Evolutionary conservation across 1,140 invertebrate species (phyloP).

Genomic region (Brachionus koreanus): DNA sequence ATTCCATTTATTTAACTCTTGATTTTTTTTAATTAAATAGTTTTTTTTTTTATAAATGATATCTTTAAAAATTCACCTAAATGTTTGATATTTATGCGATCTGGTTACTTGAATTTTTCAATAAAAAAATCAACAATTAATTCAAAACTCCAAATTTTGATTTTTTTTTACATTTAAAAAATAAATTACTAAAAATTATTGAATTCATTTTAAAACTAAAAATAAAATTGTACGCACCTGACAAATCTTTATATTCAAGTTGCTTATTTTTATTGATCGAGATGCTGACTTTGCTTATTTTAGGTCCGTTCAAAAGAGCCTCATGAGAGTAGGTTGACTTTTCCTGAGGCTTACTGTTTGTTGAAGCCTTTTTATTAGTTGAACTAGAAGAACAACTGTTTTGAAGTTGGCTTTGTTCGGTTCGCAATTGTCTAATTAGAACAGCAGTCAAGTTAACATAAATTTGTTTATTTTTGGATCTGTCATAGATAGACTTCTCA

Average conservation of each 20-base stretch:
- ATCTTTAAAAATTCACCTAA: too few species aligned
- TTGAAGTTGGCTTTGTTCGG: background rate
- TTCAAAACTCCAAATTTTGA: too few species aligned
- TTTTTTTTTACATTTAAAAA: background rate
- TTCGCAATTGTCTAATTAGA: background rate
- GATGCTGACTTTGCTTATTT: background rate
- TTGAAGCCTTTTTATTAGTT: background rate
- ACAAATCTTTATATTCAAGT: background rate
- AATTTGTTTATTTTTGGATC: conserved; percentile 37
- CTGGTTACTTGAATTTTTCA: too few species aligned
- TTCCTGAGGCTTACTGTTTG: background rate
- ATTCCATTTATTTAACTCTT: too few species aligned
- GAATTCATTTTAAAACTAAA: background rate
- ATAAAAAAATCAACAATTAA: too few species aligned
- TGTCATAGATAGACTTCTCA: conserved; percentile 39
- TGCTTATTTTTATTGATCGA: background rate
- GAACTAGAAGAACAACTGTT: background rate
- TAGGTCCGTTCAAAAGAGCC: background rate
- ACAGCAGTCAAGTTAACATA: conserved; percentile 32
- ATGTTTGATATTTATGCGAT: too few species aligned
- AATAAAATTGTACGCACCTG: background rate
- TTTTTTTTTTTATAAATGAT: too few species aligned
- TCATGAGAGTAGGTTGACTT: background rate
- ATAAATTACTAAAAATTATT: background rate
- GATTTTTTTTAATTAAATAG: too few species aligned